These are phyloP conservation scores for Drosophila nr. perissopoda DNA, from an alignment of 2,888 invertebrate genomes.

Conservation along the genomic window DNA sequence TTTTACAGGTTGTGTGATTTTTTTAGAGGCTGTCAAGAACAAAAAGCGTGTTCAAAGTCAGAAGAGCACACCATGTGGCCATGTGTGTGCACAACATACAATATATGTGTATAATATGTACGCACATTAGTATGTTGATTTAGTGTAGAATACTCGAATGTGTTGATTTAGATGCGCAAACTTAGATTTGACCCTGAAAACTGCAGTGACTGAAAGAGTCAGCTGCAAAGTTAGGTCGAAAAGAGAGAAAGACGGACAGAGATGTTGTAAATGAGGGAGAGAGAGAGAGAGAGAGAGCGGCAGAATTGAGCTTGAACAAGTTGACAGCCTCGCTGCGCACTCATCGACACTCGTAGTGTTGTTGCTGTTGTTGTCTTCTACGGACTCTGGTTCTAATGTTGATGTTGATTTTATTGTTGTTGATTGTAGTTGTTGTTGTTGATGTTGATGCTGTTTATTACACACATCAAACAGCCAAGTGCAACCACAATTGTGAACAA, in stretches of 20 bases:
- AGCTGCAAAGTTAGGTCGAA: slow-evolving; percentile 22
- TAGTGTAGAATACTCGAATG: slow-evolving; percentile 16
- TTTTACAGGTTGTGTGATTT: neutral
- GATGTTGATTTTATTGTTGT: slow-evolving; percentile 7
- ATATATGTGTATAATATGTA: neutral
- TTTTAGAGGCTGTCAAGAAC: slow-evolving; percentile 50
- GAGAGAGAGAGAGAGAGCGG: slow-evolving; percentile 37
- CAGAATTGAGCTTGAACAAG: slow-evolving; percentile 35
- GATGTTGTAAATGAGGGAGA: slow-evolving; percentile 29
- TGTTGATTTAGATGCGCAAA: slow-evolving; percentile 69
- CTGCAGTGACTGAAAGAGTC: slow-evolving; percentile 45
- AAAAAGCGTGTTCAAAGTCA: slow-evolving; percentile 73
- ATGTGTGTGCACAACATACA: slow-evolving; percentile 43
- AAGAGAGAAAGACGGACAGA: slow-evolving; percentile 28
- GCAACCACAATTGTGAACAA: slow-evolving; percentile 81
- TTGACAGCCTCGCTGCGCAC: slow-evolving; percentile 67
- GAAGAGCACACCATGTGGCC: slow-evolving; percentile 51
- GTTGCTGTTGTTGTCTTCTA: slow-evolving; percentile 45
- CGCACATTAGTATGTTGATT: slow-evolving; percentile 30
- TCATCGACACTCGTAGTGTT: slow-evolving; percentile 41
- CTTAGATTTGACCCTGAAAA: slow-evolving; percentile 70
- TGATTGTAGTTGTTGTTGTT: slow-evolving; percentile 9
- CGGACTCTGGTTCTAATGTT: slow-evolving; percentile 20
- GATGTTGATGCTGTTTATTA: slow-evolving; percentile 22
- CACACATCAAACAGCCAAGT: slow-evolving; percentile 48